Conservation (phyloP, 2,113 vertebrate species). For the Poecilia latipinna region DNA sequence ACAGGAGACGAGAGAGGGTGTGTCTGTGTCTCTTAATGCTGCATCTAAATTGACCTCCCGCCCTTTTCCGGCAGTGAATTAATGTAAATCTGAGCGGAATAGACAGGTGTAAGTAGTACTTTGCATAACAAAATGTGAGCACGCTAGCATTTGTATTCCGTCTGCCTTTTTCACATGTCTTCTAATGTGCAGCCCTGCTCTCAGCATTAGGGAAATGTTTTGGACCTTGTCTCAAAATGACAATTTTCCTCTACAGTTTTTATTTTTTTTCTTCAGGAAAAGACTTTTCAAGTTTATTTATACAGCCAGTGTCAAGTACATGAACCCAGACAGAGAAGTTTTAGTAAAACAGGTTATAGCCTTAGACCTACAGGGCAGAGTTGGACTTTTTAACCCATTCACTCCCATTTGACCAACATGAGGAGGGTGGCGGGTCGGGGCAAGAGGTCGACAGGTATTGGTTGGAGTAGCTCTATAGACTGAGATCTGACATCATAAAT, state of each 20-base stretch:
- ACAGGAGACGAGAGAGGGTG: constrained; percentile 20
- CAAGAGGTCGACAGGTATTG: constrained; percentile 75
- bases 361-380: constrained; percentile 73
- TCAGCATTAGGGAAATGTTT: constrained; percentile 42
- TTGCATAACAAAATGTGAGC: constrained; percentile 62
- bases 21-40: constrained; percentile 44
- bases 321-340: constrained; percentile 50
- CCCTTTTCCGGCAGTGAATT: constrained; percentile 45
- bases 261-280: constrained; percentile 1
- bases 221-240: constrained; percentile 32
- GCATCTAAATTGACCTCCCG: constrained; percentile 67
- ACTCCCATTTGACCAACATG: constrained; percentile 58
- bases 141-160: constrained; percentile 57
- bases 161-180: constrained; percentile 38
- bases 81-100: constrained; percentile 65
- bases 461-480: constrained; percentile 75
- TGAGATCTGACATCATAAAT: constrained; percentile 69
- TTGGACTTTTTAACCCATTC: constrained; percentile 65
- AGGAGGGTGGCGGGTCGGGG: constrained; percentile 65
- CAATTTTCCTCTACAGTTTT: constrained; percentile 21
- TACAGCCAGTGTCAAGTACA: constrained; percentile 64
- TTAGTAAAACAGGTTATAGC: constrained; percentile 57
- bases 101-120: constrained; percentile 55
- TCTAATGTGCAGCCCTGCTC: constrained; percentile 35
- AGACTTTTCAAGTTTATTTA: constrained; percentile 49